These are phyloP conservation scores for Temnothorax curvispinosus DNA, from an alignment of 1,140 invertebrate species.

Conservation along the genomic window DNA sequence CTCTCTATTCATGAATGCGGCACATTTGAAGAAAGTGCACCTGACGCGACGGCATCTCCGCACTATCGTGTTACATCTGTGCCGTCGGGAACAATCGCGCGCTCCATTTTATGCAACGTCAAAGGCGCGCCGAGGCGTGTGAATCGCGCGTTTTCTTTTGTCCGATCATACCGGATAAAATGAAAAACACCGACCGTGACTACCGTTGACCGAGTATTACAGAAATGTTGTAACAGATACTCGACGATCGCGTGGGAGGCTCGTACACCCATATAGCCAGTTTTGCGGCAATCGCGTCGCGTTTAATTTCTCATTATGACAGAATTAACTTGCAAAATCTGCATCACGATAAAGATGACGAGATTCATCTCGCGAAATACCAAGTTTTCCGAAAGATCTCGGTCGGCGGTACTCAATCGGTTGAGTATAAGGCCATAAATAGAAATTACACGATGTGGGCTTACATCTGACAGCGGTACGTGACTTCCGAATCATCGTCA, in stretches of 20 bases:
- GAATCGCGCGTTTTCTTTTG: neutral
- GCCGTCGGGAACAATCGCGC: conserved; percentile 2
- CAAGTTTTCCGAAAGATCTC: neutral
- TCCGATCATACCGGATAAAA: neutral
- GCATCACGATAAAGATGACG: conserved; percentile 64
- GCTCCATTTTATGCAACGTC: conserved; percentile 6
- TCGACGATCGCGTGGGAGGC: conserved; percentile 48
- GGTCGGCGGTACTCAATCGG: neutral
- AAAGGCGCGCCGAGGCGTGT: conserved; percentile 8
- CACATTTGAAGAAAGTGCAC: neutral
- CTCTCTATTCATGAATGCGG: neutral
- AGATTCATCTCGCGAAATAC: neutral
- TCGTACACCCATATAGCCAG: conserved; percentile 41
- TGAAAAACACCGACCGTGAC: conserved; percentile 9
- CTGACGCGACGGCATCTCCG: neutral
- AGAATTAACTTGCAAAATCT: conserved; percentile 69
- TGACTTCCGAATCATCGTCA: conserved; percentile 8
- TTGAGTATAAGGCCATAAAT: neutral
- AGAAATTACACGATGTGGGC: neutral
- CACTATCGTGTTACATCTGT: neutral
- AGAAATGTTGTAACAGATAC: conserved; percentile 64
- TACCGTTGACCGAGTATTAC: conserved; percentile 28
- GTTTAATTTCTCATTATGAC: conserved; percentile 51
- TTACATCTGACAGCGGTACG: neutral
- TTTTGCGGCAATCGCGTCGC: conserved; percentile 50